Evolutionary conservation across 2,888 invertebrate species (phyloP).

Genomic region (Eristalis arbustorum): DNA sequence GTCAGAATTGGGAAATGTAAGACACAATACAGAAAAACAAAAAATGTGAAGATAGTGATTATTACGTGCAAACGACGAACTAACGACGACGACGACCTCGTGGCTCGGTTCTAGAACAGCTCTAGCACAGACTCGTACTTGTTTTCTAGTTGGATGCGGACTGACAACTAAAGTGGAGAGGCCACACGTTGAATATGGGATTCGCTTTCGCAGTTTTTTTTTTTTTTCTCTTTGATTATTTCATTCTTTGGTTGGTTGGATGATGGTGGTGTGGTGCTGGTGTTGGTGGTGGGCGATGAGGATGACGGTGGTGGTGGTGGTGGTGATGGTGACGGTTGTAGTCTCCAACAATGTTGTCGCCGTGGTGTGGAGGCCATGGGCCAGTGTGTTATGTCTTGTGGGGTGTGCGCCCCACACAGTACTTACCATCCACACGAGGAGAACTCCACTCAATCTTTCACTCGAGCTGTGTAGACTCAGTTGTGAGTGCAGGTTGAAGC

Average conservation of each 20-base stretch:
- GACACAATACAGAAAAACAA: neutral
- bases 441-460: conserved; percentile 1
- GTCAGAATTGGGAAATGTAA: neutral
- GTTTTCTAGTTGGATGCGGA: conserved; percentile 80
- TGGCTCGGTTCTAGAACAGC: conserved; percentile 79
- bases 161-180: conserved; percentile 78
- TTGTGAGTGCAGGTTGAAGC: conserved; percentile 14
- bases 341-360: conserved; percentile 14
- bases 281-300: conserved; percentile 10
- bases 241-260: neutral
- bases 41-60: conserved; percentile 14
- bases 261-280: conserved; percentile 43
- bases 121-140: conserved; percentile 77
- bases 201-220: conserved; percentile 68
- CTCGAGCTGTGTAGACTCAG: neutral
- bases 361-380: conserved; percentile 17
- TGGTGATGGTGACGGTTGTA: neutral
- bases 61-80: conserved; percentile 75
- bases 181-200: conserved; percentile 66
- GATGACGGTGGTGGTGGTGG: conserved; percentile 21
- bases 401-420: conserved; percentile 36
- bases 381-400: conserved; percentile 30
- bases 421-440: conserved; percentile 31
- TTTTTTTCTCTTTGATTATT: conserved; percentile 24
- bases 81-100: conserved; percentile 79